Percentiles rank a stretch among this genome's conserved stretches.
Conservation (phyloP, 2,797 vertebrate species). For the Salmo trutta region DNA sequence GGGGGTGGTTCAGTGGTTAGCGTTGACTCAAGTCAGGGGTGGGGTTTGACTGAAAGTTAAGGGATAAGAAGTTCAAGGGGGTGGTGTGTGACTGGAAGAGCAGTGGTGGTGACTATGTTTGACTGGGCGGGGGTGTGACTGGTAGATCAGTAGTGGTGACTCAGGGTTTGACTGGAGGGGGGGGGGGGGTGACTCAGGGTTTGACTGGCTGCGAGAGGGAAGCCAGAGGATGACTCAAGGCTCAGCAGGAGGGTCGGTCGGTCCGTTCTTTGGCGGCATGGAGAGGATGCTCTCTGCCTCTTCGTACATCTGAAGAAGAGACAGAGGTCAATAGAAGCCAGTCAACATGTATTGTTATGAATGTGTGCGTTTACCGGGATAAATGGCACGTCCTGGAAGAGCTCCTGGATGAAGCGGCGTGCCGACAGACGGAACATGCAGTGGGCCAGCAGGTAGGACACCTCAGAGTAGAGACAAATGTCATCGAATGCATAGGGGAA, state of each 20-base stretch:
- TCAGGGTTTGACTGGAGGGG: background rate
- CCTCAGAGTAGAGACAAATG: conserved; percentile 87
- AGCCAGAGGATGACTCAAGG: conserved; percentile 67
- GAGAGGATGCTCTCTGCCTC: conserved; percentile 86
- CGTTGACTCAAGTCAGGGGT: background rate
- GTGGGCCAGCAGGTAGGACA: conserved; percentile 82
- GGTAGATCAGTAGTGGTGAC: background rate
- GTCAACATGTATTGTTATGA: background rate
- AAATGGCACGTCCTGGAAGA: conserved; percentile 88
- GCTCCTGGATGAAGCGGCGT: conserved; percentile 86
- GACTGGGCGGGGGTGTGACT: background rate
- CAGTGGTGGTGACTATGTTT: background rate
- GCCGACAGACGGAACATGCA: conserved; percentile 84
- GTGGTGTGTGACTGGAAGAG: background rate
- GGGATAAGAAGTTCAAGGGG: background rate
- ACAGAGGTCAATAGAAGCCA: conserved; percentile 2
- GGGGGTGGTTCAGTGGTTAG: background rate
- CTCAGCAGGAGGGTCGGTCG: conserved; percentile 63
- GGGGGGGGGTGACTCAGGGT: background rate
- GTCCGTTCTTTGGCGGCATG: conserved; percentile 62
- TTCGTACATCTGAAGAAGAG: conserved; percentile 80
- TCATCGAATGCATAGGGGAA: conserved; percentile 87
- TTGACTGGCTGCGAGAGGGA: background rate
- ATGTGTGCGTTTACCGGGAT: conserved; percentile 69
- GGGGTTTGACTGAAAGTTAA: background rate